Base-by-base conservation (phyloP, 2,888 invertebrate genomes). In the Chymomyza procnemis region DNA sequence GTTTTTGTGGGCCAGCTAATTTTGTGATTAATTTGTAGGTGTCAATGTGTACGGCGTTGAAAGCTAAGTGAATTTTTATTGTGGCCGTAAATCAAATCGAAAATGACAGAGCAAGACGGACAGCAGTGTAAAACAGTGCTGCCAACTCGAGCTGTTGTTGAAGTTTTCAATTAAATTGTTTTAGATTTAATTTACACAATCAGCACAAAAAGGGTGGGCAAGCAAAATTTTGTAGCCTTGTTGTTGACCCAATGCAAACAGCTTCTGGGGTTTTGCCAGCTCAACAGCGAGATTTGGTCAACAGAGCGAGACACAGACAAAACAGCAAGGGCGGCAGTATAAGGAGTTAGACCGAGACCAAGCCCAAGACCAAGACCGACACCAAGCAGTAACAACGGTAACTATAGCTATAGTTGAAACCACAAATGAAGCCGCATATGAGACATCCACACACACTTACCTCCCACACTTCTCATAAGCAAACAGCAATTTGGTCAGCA, bases 41-140 rank as follows among this genome's bases (percentile, higher is more conserved):
- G 84, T 83, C 81, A 80, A 75, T 61, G 52, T 9, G 73, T 57
- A 61, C 48, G 48, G 26, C 47, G 47, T 57, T 48, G 34, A 21
- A 58, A 30, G 64, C 66, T 68, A 84, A 84, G 80, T 84, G 83
- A 87, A 79, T 79, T 85, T 79, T 87, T 78, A 84, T 70, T 80
- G 71, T 57, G 63, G 3, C 55, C 71, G 67, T 78, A 72, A 78
- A 79, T 79, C 78, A 74, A 67, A 30, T n/a, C 57, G 52, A 66
- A n/a, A 75, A 67, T 58, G 67, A 63, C 65, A 66, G 60, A 57
- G 60, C 30, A 30, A 62, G 46, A 64, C 26, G 8, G 61, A 8
- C 21, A 58, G 59, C 47, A 30, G 41, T 34, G 64, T 57, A 56
- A 52, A n/a, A 41, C 12, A 41, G 34, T 12, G 34, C 34, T 41